Percentiles rank a stretch among this genome's conserved stretches.
Conservation (phyloP, 2,888 invertebrate genomes). For the Xestoiulus laeticollis region DNA sequence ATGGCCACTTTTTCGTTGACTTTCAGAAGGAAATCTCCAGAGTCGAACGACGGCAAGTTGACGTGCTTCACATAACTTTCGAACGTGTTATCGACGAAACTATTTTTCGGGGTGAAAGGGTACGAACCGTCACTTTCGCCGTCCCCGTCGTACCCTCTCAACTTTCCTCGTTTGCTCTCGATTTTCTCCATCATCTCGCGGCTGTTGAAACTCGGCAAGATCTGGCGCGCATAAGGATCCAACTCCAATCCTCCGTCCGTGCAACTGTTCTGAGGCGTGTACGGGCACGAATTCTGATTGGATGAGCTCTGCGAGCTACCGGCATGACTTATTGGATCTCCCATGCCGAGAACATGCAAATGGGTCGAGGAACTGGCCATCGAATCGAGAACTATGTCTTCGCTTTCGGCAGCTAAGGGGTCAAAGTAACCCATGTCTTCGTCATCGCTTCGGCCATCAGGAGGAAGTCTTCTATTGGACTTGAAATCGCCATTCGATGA, state of each 20-base stretch:
- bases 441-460: slow-evolving; percentile 49
- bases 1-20: slow-evolving; percentile 55
- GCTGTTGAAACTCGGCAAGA: slow-evolving; percentile 65
- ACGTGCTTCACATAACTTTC: slow-evolving; percentile 58
- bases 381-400: slow-evolving; percentile 50
- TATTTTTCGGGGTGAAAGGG: slow-evolving; percentile 65
- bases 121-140: slow-evolving; percentile 59
- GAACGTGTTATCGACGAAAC: slow-evolving; percentile 62
- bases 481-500: slow-evolving; percentile 17
- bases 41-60: slow-evolving; percentile 55
- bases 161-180: slow-evolving; percentile 63
- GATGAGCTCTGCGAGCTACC: slow-evolving; percentile 61
- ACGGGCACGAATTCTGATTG: slow-evolving; percentile 61
- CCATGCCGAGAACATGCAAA: slow-evolving; percentile 53
- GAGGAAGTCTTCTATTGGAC: slow-evolving; percentile 15
- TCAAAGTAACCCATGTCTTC: slow-evolving; percentile 51
- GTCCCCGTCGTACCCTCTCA: slow-evolving; percentile 60
- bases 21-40: slow-evolving; percentile 56
- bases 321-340: slow-evolving; percentile 57
- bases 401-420: slow-evolving; percentile 53
- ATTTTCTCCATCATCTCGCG: slow-evolving; percentile 66
- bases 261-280: slow-evolving; percentile 64
- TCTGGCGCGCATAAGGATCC: slow-evolving; percentile 56
- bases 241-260: slow-evolving; percentile 61
- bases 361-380: slow-evolving; percentile 45